These are phyloP conservation scores for Urocyon cinereoargenteus DNA, from an alignment of 2,797 vertebrate species.

Conservation along the genomic window DNA sequence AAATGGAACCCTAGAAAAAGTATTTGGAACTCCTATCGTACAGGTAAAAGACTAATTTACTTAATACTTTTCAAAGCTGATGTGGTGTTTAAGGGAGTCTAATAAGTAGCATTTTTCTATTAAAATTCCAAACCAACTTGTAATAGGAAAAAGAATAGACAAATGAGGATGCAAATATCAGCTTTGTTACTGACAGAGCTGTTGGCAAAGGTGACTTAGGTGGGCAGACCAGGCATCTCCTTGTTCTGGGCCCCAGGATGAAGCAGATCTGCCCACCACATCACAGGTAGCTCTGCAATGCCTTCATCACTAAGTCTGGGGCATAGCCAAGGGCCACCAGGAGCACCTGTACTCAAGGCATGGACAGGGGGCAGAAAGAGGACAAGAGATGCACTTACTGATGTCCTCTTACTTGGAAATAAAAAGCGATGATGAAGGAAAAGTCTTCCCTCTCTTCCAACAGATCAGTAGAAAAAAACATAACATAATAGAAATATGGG, in stretches of 20 bases:
- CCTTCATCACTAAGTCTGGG: not conserved
- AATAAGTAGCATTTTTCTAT: not conserved
- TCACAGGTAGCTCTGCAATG: not conserved
- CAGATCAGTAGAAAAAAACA: not conserved
- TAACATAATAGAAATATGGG: not conserved
- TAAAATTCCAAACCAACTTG: not conserved
- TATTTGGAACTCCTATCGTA: not conserved
- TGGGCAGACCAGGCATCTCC: not conserved
- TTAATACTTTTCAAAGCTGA: not conserved
- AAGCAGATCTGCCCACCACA: not conserved
- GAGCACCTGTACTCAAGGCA: not conserved
- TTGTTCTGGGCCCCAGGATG: not conserved
- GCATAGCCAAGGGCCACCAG: not conserved
- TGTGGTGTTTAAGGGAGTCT: not conserved
- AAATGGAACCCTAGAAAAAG: not conserved
- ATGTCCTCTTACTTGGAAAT: not conserved
- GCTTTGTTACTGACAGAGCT: not conserved
- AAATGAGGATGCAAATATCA: not conserved
- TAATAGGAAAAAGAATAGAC: not conserved
- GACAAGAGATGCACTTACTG: not conserved
- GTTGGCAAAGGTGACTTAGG: rapidly evolving
- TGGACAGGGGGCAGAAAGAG: not conserved
- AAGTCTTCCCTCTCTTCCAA: not conserved
- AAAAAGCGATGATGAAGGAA: not conserved
- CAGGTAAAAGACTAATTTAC: not conserved